Evolutionary conservation across 2,113 vertebrate genomes (phyloP), one percentile per base, ranked within the genome.

Genomic region (Vanacampus margaritifer): DNA sequence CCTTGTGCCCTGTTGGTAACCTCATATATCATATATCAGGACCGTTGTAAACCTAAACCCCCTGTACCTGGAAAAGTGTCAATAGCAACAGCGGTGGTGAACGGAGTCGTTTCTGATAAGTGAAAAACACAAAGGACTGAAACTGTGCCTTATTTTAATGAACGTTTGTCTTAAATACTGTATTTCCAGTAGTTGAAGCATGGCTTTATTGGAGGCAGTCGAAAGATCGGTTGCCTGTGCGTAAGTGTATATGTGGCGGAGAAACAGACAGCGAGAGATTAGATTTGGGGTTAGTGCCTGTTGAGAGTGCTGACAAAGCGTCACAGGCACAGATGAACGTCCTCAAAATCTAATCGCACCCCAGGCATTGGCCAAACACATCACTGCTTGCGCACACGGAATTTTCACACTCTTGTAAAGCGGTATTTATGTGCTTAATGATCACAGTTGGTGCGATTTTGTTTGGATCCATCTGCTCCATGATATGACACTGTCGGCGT

Each of bases 221-320:
- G 12, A 73, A 56, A 35, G 19, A 56, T 46, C n/a, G 53, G 51
- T 64, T 67, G 39, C 45, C 53, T 1, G 14, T 73, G 68, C 3
- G 3, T 35, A 24, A 36, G 28, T 11, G 24, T n/a, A 56, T 48
- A 61, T 16, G 7, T 23, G 51, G 21, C 16, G 43, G 14, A 67
- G 24, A 73, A 46, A 56, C 12, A 67, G 13, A 43, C 51, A 32
- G 6, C 23, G 17, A 57, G 48, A 77, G 68, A 81, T 79, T 74
- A 71, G 46, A 36, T 74, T 66, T 60, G 46, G 51, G 21, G 70
- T 74, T 71, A 64, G 72, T 56, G 41, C 57, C 71, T 72, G 37
- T 50, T 67, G 70, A 61, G 67, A 74, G 67, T 14, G 75, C 75
- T 84, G 83, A 81, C 79, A 39, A 79, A 80, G 77, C 77, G 79